These are phyloP conservation scores for Antechinus flavipes DNA, from an alignment of 2,113 vertebrate genomes.

Conservation along the genomic window DNA sequence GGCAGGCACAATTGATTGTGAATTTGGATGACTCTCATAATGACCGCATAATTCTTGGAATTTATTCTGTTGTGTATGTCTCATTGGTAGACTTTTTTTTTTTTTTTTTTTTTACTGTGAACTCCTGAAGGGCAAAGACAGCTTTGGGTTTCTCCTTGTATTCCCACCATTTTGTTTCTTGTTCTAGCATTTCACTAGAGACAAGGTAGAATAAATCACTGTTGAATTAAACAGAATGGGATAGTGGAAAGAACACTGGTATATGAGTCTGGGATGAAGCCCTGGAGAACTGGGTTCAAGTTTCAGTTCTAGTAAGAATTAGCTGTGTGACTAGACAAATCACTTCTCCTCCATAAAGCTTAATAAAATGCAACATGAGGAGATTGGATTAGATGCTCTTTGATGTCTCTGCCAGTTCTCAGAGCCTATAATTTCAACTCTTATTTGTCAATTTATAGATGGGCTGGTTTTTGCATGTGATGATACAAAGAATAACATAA, in stretches of 20 bases:
- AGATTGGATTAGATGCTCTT: background rate
- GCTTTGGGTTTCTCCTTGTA: background rate
- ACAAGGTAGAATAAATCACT: background rate
- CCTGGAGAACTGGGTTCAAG: background rate
- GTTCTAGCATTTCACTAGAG: background rate
- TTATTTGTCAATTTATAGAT: constrained; percentile 49
- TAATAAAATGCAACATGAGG: background rate
- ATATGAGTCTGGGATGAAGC: background rate
- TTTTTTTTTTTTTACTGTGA: background rate
- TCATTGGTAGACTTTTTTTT: background rate
- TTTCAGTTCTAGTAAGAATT: background rate
- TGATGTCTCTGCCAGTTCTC: background rate
- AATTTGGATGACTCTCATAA: background rate
- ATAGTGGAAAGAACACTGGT: background rate
- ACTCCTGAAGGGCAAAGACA: background rate
- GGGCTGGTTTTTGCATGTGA: constrained; percentile 33
- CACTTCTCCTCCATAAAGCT: background rate
- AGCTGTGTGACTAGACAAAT: background rate
- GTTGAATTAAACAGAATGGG: background rate
- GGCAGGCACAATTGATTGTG: background rate
- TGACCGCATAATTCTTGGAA: background rate
- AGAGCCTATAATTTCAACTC: background rate
- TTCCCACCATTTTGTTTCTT: background rate
- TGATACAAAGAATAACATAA: background rate
- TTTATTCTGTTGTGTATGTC: background rate